Evolutionary conservation across 2,888 invertebrate genomes (phyloP).

Genomic region (Dysmachus trigonus): DNA sequence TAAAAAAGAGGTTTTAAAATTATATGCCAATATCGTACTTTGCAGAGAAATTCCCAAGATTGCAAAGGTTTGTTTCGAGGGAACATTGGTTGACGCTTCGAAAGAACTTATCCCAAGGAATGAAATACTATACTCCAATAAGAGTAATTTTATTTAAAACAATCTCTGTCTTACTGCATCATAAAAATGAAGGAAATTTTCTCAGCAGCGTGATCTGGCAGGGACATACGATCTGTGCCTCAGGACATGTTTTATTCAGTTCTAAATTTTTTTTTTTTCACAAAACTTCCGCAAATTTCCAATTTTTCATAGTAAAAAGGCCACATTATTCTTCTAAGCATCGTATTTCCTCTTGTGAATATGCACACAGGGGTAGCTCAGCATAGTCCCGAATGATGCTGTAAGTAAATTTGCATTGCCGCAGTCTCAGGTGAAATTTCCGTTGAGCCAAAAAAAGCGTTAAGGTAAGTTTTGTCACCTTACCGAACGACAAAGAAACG

Average conservation of each 20-base stretch:
- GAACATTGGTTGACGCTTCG: too few relatives aligned
- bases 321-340: background rate
- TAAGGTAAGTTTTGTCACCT: background rate
- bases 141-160: background rate
- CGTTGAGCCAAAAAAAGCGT: background rate
- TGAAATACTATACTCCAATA: background rate
- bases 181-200: background rate
- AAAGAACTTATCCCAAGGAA: background rate
- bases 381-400: background rate
- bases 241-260: background rate
- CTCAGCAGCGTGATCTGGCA: background rate
- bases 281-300: background rate
- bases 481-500: background rate
- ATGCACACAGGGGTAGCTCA: background rate
- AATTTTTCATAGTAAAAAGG: background rate
- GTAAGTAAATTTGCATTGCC: background rate
- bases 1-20: too few relatives aligned
- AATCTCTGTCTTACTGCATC: background rate
- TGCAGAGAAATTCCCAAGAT: too few relatives aligned
- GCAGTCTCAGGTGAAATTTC: background rate
- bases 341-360: background rate
- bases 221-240: background rate
- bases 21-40: too few relatives aligned
- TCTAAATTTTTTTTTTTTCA: background rate
- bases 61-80: background rate